Evolutionary conservation across 2,888 invertebrate genomes (phyloP).

Genomic region (Lasioglossum morio): DNA sequence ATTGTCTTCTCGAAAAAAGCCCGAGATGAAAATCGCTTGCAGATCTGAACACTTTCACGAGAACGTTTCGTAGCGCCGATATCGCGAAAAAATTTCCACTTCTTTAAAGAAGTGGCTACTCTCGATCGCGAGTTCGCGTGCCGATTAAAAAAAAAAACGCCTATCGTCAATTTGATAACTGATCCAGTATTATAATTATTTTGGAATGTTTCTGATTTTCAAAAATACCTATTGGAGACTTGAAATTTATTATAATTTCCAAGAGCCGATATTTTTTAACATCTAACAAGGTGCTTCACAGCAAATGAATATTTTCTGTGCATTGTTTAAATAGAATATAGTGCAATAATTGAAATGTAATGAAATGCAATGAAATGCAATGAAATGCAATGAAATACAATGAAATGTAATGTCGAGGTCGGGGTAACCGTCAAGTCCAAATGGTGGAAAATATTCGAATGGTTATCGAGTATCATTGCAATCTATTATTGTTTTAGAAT

Average conservation of each 20-base stretch:
- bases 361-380: background rate
- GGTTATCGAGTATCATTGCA: background rate
- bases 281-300: background rate
- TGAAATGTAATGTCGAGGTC: background rate
- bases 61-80: constrained; percentile 10
- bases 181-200: background rate
- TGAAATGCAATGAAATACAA: background rate
- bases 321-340: background rate
- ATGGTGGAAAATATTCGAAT: background rate
- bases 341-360: background rate
- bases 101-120: too few species aligned
- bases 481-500: background rate
- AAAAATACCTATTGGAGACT: too few species aligned
- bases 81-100: constrained; percentile 1
- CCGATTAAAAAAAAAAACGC: background rate
- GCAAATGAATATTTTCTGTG: background rate
- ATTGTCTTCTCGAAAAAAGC: background rate
- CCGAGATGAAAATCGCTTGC: constrained; percentile 17
- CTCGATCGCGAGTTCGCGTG: background rate
- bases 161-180: background rate
- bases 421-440: background rate
- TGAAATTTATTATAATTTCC: background rate
- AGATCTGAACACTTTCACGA: constrained; percentile 30
- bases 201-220: too few species aligned
- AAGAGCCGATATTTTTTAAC: too few species aligned